Evolutionary conservation across 2,888 invertebrate genomes (phyloP).

Genomic region (Alviniconcha strummeri): DNA sequence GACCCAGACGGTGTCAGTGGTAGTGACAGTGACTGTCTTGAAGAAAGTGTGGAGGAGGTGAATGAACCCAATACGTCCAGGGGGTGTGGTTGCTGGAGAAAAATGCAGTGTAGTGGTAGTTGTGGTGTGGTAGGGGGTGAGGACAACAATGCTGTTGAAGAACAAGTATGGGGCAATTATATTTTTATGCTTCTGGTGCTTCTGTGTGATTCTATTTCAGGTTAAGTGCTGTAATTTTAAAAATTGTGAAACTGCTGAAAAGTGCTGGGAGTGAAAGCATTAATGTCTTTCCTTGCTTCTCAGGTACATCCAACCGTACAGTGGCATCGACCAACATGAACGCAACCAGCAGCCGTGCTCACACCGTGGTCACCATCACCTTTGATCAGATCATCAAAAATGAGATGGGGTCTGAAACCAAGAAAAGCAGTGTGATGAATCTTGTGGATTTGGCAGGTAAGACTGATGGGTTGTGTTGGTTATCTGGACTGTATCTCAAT

Average conservation of each 20-base stretch:
- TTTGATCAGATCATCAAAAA: slow-evolving; percentile 73
- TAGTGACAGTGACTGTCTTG: too few relatives aligned
- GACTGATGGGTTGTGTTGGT: slow-evolving; percentile 29
- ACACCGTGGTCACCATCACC: slow-evolving; percentile 73
- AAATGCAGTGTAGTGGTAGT: background rate
- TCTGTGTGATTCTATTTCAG: too few relatives aligned
- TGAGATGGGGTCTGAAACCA: slow-evolving; percentile 66
- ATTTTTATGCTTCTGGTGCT: too few relatives aligned
- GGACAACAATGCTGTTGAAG: too few relatives aligned
- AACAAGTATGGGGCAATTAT: too few relatives aligned
- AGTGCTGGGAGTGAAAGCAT: too few relatives aligned
- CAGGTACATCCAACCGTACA: slow-evolving; percentile 72
- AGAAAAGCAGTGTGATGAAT: slow-evolving; percentile 73
- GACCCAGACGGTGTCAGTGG: too few relatives aligned
- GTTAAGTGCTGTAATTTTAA: too few relatives aligned
- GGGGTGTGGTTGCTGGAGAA: background rate
- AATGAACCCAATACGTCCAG: too few relatives aligned
- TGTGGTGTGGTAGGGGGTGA: background rate
- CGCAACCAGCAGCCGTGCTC: slow-evolving; percentile 73
- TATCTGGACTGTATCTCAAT: too few relatives aligned
- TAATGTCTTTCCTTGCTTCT: background rate
- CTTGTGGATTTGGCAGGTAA: slow-evolving; percentile 73
- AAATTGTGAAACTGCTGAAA: too few relatives aligned
- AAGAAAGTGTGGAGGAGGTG: too few relatives aligned
- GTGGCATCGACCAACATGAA: slow-evolving; percentile 75